Evolutionary conservation across 2,888 invertebrate species (phyloP).

Genomic region (Ornithoptera priamus): DNA sequence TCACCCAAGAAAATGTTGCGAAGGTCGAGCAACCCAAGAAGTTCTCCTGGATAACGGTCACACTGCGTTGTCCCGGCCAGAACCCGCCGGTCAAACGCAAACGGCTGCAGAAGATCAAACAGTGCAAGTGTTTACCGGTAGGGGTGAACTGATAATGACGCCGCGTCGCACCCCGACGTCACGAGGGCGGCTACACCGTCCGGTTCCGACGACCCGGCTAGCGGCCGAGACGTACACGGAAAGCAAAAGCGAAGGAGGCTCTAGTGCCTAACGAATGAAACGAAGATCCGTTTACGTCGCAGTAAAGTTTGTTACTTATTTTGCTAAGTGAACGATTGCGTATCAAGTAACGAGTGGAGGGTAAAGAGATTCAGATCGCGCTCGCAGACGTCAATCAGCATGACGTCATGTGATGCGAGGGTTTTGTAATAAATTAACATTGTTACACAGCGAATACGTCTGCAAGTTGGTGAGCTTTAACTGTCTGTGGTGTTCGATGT

Average conservation of each 20-base stretch:
- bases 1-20: too few species aligned
- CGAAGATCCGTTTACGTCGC: slow-evolving; percentile 34
- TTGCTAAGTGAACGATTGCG: slow-evolving; percentile 40
- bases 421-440: slow-evolving; percentile 59
- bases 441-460: slow-evolving; percentile 56
- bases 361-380: slow-evolving; percentile 64
- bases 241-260: slow-evolving; percentile 27
- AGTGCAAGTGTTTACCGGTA: slow-evolving; percentile 84
- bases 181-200: slow-evolving; percentile 63
- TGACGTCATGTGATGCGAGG: slow-evolving; percentile 77
- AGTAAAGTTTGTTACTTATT: slow-evolving; percentile 43
- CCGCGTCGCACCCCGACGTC: slow-evolving; percentile 53
- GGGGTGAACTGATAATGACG: slow-evolving; percentile 69
- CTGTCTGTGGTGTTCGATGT: slow-evolving; percentile 61
- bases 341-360: slow-evolving; percentile 38
- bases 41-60: slow-evolving; percentile 83
- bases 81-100: slow-evolving; percentile 82
- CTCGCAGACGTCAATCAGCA: slow-evolving; percentile 74
- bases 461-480: slow-evolving; percentile 72
- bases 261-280: slow-evolving; percentile 30
- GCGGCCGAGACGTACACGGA: slow-evolving; percentile 41
- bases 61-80: slow-evolving; percentile 82
- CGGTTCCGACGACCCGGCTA: slow-evolving; percentile 39
- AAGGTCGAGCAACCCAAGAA: slow-evolving; percentile 84
- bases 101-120: slow-evolving; percentile 83